Conservation (phyloP, 1,140 invertebrate genomes). For the Gryllus bimaculatus region DNA sequence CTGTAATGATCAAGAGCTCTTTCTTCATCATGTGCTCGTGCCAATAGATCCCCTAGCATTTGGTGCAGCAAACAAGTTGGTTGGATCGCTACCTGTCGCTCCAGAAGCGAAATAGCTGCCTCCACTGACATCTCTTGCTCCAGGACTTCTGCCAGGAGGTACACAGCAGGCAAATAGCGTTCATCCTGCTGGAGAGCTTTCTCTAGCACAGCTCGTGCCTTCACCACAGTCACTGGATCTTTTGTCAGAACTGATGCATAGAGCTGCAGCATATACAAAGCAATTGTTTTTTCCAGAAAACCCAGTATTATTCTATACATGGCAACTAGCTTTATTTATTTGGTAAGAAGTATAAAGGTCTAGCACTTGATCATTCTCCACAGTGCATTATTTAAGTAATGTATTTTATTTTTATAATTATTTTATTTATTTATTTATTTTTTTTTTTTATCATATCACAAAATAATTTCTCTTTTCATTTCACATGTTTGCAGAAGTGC, state of each 20-base stretch:
- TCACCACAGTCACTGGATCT: conserved; percentile 50
- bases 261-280: conserved; percentile 39
- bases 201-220: conserved; percentile 57
- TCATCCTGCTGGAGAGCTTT: conserved; percentile 57
- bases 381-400: too few relatives aligned
- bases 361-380: too few relatives aligned
- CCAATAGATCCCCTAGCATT: conserved; percentile 54
- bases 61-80: conserved; percentile 57
- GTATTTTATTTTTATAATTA: too few relatives aligned
- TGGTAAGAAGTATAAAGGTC: too few relatives aligned
- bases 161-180: conserved; percentile 55
- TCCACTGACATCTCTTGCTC: conserved; percentile 48
- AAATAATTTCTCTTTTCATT: too few relatives aligned
- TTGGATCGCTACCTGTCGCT: conserved; percentile 49
- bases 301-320: too few relatives aligned
- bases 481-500: too few relatives aligned
- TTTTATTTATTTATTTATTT: too few relatives aligned
- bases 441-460: too few relatives aligned
- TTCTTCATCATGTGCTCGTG: conserved; percentile 46
- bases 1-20: conserved; percentile 63
- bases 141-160: conserved; percentile 52
- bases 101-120: conserved; percentile 45
- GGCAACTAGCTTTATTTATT: too few relatives aligned
- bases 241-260: conserved; percentile 61
- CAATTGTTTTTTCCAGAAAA: too few relatives aligned